phyloP scores from a whole-genome alignment of 2,888 invertebrate genomes.

The Drosophila anomalipes region DNA sequence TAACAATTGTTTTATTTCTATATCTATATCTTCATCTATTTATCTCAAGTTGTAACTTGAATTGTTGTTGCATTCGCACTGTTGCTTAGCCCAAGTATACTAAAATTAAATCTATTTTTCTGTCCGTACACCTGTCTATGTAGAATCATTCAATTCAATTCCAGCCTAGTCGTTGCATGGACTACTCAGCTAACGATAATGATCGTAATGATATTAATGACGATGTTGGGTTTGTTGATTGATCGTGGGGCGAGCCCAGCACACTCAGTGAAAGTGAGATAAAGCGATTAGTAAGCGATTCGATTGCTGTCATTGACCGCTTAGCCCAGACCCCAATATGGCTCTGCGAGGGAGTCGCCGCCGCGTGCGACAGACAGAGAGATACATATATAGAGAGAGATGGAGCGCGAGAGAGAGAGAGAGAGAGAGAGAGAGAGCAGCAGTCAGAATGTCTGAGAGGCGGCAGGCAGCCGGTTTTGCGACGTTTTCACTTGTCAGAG shows the following conservation, averaged over 20 bases:
- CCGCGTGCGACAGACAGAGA: background rate
- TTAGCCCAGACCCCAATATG: constrained; percentile 37
- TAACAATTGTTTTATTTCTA: background rate
- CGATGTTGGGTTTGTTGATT: background rate
- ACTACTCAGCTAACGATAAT: background rate
- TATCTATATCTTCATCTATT: background rate
- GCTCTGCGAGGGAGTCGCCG: constrained; percentile 5
- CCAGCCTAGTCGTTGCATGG: background rate
- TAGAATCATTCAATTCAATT: background rate
- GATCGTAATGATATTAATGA: background rate
- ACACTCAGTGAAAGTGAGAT: constrained; percentile 51
- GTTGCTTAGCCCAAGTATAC: constrained; percentile 32
- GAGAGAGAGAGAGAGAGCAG: background rate
- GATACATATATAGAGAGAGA: background rate
- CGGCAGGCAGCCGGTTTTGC: constrained; percentile 40
- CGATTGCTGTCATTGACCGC: constrained; percentile 42
- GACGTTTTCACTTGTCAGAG: constrained; percentile 56
- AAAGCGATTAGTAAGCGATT: constrained; percentile 7
- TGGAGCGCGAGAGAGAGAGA: background rate
- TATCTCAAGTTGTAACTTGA: constrained; percentile 24
- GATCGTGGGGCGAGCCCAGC: background rate
- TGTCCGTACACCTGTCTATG: constrained; percentile 34
- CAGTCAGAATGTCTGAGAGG: constrained; percentile 33
- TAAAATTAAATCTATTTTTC: constrained; percentile 62
- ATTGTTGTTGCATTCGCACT: constrained; percentile 49